Conservation (phyloP, 1,140 invertebrate species). For the Brachionus angularis region DNA sequence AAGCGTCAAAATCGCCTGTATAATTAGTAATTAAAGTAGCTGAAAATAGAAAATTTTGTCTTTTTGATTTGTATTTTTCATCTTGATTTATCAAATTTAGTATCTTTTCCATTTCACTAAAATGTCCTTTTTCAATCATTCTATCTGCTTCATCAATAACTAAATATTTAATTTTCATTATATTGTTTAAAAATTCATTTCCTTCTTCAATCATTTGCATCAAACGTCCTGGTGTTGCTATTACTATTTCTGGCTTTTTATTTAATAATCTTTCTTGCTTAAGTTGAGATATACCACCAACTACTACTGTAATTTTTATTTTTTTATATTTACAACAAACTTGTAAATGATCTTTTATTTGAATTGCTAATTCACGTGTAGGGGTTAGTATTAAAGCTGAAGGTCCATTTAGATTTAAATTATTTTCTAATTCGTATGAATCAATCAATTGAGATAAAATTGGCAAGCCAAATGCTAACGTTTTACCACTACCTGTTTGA, state of each 20-base stretch:
- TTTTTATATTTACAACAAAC: constrained; percentile 59
- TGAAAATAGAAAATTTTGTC: constrained; percentile 95
- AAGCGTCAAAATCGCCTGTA: neutral
- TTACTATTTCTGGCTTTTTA: constrained; percentile 71
- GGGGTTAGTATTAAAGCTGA: constrained; percentile 81
- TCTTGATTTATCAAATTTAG: constrained; percentile 66
- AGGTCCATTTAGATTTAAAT: neutral
- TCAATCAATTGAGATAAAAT: constrained; percentile 85
- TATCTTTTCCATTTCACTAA: constrained; percentile 80
- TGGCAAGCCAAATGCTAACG: constrained; percentile 95
- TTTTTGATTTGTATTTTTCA: constrained; percentile 76
- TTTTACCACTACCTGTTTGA: constrained; percentile 67
- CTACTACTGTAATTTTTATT: constrained; percentile 48
- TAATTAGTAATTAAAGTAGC: constrained; percentile 76
- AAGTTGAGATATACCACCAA: constrained; percentile 63
- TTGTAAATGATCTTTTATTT: constrained; percentile 69
- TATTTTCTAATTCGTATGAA: constrained; percentile 64
- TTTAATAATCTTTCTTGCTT: constrained; percentile 80
- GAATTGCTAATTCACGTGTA: constrained; percentile 89
- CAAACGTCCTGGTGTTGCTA: constrained; percentile 41
- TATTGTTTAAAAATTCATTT: constrained; percentile 38
- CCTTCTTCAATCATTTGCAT: constrained; percentile 36
- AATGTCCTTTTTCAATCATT: constrained; percentile 94
- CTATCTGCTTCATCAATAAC: constrained; percentile 86
- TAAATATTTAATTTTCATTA: neutral